phyloP scores from a whole-genome alignment of 2,797 vertebrate genomes.

The Tinamus major region DNA sequence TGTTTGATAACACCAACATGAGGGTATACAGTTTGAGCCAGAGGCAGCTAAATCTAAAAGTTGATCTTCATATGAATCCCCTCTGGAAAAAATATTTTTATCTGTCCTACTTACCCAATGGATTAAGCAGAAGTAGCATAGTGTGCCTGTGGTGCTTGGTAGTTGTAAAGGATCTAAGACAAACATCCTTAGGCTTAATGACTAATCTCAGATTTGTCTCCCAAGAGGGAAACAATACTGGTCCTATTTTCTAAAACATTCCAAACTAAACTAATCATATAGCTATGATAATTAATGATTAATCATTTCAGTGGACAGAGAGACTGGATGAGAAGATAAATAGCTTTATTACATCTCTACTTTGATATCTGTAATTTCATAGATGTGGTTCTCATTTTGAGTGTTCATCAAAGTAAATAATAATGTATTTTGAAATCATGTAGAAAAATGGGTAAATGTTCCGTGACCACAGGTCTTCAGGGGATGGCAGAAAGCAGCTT shows the following conservation, averaged over 20 bases:
- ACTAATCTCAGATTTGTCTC: slow-evolving; percentile 17
- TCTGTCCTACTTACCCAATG: slow-evolving; percentile 42
- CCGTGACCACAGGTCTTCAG: slow-evolving; percentile 67
- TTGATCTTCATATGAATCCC: neutral
- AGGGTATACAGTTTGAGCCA: neutral
- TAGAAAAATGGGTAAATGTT: slow-evolving; percentile 70
- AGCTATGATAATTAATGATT: slow-evolving; percentile 39
- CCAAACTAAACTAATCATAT: slow-evolving; percentile 31
- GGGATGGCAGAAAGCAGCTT: slow-evolving; percentile 58
- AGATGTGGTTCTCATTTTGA: slow-evolving; percentile 28
- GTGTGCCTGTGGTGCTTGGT: neutral
- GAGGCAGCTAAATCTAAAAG: neutral
- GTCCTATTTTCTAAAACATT: slow-evolving; percentile 27
- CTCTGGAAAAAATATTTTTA: slow-evolving; percentile 28
- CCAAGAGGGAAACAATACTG: neutral
- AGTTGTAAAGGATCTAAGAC: slow-evolving; percentile 47
- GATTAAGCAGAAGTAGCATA: slow-evolving; percentile 37
- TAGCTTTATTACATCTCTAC: slow-evolving; percentile 21
- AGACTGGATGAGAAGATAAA: slow-evolving; percentile 29
- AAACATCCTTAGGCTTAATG: slow-evolving; percentile 36
- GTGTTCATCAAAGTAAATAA: slow-evolving; percentile 60
- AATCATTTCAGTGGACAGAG: slow-evolving; percentile 20
- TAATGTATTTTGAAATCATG: slow-evolving; percentile 58
- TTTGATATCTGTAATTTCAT: slow-evolving; percentile 52
- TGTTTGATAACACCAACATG: neutral